Percentiles rank a stretch among this genome's conserved stretches.
These are phyloP conservation scores for Yponomeuta evonymella DNA, from an alignment of 2,888 invertebrate genomes.

Conservation along the genomic window DNA sequence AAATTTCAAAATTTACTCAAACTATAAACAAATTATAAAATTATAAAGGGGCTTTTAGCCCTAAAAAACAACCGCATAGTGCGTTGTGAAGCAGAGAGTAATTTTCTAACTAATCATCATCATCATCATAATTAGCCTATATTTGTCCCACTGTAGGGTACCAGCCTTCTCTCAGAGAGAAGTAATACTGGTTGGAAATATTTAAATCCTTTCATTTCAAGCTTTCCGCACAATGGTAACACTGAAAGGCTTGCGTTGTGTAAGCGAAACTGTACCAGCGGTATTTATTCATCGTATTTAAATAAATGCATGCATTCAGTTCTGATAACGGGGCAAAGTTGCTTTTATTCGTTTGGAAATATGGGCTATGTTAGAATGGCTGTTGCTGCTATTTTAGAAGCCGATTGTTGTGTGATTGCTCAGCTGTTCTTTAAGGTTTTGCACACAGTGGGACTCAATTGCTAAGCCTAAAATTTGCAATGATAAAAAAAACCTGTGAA, in stretches of 20 bases:
- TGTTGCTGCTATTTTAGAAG: not conserved
- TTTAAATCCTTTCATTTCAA: not conserved
- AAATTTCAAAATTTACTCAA: no score
- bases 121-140: no score
- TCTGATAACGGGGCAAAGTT: not conserved
- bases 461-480: no score
- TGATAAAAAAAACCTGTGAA: no score
- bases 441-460: not conserved
- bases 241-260: not conserved
- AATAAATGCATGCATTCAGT: not conserved
- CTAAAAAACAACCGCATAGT: no score
- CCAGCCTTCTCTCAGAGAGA: no score
- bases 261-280: not conserved
- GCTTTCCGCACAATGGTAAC: not conserved
- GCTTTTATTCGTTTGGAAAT: not conserved
- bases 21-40: no score
- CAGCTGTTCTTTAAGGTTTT: not conserved
- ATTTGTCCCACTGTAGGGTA: no score
- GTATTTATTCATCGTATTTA: not conserved
- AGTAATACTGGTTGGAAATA: no score
- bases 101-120: no score
- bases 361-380: not conserved
- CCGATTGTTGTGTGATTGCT: not conserved
- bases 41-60: no score
- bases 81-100: no score